These are phyloP conservation scores for Sinotaia quadrata DNA, from an alignment of 2,888 invertebrate species.

Conservation along the genomic window DNA sequence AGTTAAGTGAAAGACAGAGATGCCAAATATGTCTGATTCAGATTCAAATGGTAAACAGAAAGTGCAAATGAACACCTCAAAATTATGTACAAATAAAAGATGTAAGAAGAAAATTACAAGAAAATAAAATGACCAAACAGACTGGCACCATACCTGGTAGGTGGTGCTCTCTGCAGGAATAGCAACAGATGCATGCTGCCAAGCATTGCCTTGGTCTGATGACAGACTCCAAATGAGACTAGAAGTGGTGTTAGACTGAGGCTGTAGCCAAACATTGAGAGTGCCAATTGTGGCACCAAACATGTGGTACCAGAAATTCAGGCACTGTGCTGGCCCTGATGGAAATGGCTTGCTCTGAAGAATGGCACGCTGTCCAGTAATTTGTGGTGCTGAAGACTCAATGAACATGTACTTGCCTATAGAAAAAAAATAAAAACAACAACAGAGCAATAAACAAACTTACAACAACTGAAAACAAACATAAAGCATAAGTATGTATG, in stretches of 20 bases:
- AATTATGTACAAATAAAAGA: no score
- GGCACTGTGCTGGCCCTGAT: conserved; percentile 39
- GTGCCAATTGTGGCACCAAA: conserved; percentile 57
- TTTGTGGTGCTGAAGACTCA: conserved; percentile 75
- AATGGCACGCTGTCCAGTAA: conserved; percentile 74
- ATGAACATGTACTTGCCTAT: conserved; percentile 73
- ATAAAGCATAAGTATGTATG: not conserved
- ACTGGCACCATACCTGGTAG: conserved; percentile 43
- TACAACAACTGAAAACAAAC: not conserved
- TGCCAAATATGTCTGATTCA: no score
- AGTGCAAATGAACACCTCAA: no score
- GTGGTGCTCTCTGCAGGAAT: conserved; percentile 40
- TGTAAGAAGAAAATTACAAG: no score
- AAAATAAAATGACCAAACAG: no score
- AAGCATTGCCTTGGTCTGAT: conserved; percentile 53
- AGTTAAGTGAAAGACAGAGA: no score
- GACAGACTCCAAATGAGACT: conserved; percentile 47
- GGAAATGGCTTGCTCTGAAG: conserved; percentile 54
- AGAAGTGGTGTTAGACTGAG: conserved; percentile 34
- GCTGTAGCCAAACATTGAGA: conserved; percentile 43
- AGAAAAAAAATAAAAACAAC: not conserved
- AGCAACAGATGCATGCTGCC: conserved; percentile 44
- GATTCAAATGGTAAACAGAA: no score
- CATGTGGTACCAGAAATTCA: conserved; percentile 66
- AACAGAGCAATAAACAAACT: not conserved